Evolutionary conservation across 23 tunicate genomes (phyloP), one percentile per base, ranked within the genome.

Genomic region (Halocynthia aurantium): DNA sequence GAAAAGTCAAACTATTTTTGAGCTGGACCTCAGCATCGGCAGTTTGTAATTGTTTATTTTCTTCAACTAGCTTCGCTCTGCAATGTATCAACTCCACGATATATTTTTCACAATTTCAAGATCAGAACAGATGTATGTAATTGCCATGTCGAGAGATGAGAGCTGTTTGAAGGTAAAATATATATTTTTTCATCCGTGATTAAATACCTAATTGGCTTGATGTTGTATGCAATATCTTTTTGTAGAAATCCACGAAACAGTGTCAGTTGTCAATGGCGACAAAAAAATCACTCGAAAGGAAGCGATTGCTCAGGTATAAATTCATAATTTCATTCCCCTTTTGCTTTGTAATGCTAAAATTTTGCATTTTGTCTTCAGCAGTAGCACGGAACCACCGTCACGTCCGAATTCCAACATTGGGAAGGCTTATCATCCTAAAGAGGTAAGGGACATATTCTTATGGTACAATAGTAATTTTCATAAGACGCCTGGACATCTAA

Each of bases 81-180:
- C 96, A 21, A 55, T 90, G 86, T 80, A 55, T 54, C 91, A 90
- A 11, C 71, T 90, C 40, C 96, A 90, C 53, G 68, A 81, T 8
- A 81, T 70, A 49, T 86, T 86, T 64, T 86, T 86, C 53, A 81
- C 73, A 12, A 73, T 70, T 11, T 50, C 84, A 0, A 22, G 67
- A 0, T 49, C 58, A 70, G 91, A 86, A 66, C 50, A 72, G 50
- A 80, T 86, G 84, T 55, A 65, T 10, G 68, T 86, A 11, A 86
- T 86, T n/a, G 20, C 81, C 9, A 76, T 65, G 54, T 83, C 87
- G 0, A 57, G 81, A 7, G 80, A 31, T 52, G 10, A 58, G 2
- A 53, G 67, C 65, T 4, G n/a, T 15, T n/a, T 2, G 15, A 72
- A 72, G 20, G 20, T 20, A 72, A 50, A 72, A 0, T 67, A 2